Conservation (phyloP, 2,113 vertebrate species). For the Gorilla gorilla region DNA sequence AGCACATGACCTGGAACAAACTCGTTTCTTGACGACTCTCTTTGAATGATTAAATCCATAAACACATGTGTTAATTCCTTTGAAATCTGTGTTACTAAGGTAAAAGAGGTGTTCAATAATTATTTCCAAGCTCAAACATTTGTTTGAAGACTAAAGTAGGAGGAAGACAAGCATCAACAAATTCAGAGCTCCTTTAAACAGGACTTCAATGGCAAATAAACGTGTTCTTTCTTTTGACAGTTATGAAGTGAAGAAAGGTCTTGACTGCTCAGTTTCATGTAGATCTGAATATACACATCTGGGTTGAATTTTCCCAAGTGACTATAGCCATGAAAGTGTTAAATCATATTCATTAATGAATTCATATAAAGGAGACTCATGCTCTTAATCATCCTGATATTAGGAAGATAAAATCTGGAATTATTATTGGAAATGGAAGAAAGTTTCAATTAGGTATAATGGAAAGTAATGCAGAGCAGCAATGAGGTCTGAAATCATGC, state of each 20-base stretch:
- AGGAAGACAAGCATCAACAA: background rate
- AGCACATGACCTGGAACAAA: background rate
- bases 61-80: background rate
- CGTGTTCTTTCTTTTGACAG: background rate
- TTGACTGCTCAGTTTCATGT: background rate
- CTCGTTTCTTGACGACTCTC: background rate
- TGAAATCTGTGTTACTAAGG: slow-evolving; percentile 21
- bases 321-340: background rate
- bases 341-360: background rate
- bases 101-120: background rate
- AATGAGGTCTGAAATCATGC: slow-evolving; percentile 9
- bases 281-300: background rate
- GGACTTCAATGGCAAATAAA: slow-evolving; percentile 1
- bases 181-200: background rate
- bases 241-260: background rate
- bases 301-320: background rate
- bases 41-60: slow-evolving; percentile 17
- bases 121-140: slow-evolving; percentile 9
- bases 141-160: slow-evolving; percentile 24
- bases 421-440: slow-evolving; percentile 19
- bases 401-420: background rate
- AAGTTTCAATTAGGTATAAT: background rate
- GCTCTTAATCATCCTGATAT: background rate
- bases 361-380: background rate
- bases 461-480: background rate